These are phyloP conservation scores for Cordilura impudica DNA, from an alignment of 2,888 invertebrate species.

Conservation along the genomic window DNA sequence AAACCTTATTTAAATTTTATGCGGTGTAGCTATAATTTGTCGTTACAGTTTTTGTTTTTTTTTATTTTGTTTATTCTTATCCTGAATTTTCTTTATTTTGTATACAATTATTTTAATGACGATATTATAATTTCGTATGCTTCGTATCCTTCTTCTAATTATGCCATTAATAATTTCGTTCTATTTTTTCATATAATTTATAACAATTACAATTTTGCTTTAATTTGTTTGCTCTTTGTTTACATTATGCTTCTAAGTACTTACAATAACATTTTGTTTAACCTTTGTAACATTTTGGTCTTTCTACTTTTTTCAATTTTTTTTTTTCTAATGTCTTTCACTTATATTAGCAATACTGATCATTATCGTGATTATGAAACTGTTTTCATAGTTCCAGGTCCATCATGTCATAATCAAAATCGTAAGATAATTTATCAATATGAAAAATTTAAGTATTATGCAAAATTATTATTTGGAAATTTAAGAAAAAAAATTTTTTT, in stretches of 20 bases:
- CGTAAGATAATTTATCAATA: slow-evolving; percentile 78
- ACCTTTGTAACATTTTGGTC: background rate
- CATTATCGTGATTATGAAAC: slow-evolving; percentile 86
- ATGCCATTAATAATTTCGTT: slow-evolving; percentile 38
- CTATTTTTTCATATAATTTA: background rate
- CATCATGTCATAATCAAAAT: slow-evolving; percentile 82
- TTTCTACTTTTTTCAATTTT: background rate
- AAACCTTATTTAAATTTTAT: slow-evolving; percentile 16
- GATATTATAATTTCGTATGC: slow-evolving; percentile 9
- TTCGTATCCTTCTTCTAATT: slow-evolving; percentile 29
- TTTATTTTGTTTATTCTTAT: background rate
- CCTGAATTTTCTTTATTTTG: background rate
- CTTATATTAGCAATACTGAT: slow-evolving; percentile 79
- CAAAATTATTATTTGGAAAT: slow-evolving; percentile 22
- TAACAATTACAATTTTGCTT: background rate
- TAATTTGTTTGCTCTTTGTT: background rate
- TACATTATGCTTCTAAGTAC: background rate
- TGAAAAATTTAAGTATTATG: slow-evolving; percentile 27
- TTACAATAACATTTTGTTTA: background rate
- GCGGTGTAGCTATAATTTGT: slow-evolving; percentile 6
- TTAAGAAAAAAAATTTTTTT: background rate
- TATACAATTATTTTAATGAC: slow-evolving; percentile 48
- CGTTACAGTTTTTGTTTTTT: background rate
- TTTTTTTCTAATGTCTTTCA: slow-evolving; percentile 6
- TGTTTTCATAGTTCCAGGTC: slow-evolving; percentile 85